Conservation (phyloP, 1,140 invertebrate species). For the Rhynchophorus ferrugineus region DNA sequence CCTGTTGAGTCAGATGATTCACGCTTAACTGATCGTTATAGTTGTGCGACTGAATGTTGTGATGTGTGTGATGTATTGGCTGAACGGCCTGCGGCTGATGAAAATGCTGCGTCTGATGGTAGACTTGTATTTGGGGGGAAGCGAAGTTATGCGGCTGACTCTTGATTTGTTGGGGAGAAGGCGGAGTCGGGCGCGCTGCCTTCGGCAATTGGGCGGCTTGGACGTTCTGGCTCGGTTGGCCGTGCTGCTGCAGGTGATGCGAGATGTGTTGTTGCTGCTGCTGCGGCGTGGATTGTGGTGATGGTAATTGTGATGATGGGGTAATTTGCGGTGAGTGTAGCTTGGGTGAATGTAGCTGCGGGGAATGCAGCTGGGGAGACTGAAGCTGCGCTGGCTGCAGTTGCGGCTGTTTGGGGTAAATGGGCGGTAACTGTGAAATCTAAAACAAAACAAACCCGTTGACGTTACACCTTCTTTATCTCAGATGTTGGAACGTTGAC, state of each 20-base stretch:
- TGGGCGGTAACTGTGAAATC: conserved; percentile 11
- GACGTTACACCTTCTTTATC: not conserved
- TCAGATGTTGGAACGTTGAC: too few species aligned
- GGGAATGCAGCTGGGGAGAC: conserved; percentile 6
- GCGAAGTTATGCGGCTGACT: not conserved
- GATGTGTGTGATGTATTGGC: too few species aligned
- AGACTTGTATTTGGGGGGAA: too few species aligned
- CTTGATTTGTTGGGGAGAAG: conserved; percentile 8
- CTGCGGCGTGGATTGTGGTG: conserved; percentile 3
- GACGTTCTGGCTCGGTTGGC: not conserved
- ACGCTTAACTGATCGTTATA: not conserved
- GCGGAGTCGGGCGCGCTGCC: conserved; percentile 1
- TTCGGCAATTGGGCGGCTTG: not conserved
- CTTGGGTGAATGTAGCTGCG: conserved; percentile 13
- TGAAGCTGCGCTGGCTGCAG: not conserved
- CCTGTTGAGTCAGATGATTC: not conserved
- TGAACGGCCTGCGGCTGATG: conserved; percentile 17
- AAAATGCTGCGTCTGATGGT: too few species aligned
- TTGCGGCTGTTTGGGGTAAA: conserved; percentile 8
- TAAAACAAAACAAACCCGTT: conserved; percentile 1
- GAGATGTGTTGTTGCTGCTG: not conserved
- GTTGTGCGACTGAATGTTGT: not conserved
- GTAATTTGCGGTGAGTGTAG: conserved; percentile 10
- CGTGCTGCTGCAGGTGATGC: not conserved
- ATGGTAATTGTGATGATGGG: conserved; percentile 13